Conservation (phyloP, 2,113 vertebrate genomes). For the Mustelus asterias region DNA sequence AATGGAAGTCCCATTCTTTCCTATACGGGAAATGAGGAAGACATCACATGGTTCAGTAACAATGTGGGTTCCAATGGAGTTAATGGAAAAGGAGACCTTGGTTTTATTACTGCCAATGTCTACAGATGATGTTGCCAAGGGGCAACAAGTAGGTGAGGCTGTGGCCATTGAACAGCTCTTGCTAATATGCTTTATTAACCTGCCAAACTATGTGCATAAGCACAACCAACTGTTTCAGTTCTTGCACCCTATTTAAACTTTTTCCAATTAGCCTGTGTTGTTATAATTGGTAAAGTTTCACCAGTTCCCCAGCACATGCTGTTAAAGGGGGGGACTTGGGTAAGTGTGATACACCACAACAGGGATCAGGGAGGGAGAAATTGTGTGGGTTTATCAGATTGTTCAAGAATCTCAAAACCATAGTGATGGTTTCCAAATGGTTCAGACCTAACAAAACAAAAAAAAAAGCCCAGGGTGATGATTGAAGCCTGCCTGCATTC, state of each 20-base stretch:
- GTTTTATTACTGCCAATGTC: too few species aligned
- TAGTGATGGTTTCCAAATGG: not conserved
- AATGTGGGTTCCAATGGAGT: constrained; percentile 61
- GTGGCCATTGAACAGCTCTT: too few species aligned
- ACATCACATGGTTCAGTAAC: constrained; percentile 93
- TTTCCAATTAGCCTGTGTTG: too few species aligned
- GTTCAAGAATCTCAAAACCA: not conserved
- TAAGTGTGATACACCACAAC: not conserved
- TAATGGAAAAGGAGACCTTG: too few species aligned
- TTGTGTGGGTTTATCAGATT: not conserved
- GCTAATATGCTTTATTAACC: too few species aligned
- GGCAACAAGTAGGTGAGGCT: too few species aligned
- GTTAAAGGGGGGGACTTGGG: not conserved
- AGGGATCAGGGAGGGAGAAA: not conserved
- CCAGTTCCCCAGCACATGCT: not conserved
- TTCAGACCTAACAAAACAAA: not conserved
- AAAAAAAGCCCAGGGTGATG: not conserved
- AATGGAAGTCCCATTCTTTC: constrained; percentile 74
- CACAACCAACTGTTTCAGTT: too few species aligned
- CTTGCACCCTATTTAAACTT: too few species aligned
- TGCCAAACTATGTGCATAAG: too few species aligned
- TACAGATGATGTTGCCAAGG: too few species aligned
- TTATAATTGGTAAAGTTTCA: not conserved
- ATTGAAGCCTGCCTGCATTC: not conserved
- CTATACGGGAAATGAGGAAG: constrained; percentile 95